Base-by-base conservation (phyloP, 2,113 vertebrate species). In the Indri indri region DNA sequence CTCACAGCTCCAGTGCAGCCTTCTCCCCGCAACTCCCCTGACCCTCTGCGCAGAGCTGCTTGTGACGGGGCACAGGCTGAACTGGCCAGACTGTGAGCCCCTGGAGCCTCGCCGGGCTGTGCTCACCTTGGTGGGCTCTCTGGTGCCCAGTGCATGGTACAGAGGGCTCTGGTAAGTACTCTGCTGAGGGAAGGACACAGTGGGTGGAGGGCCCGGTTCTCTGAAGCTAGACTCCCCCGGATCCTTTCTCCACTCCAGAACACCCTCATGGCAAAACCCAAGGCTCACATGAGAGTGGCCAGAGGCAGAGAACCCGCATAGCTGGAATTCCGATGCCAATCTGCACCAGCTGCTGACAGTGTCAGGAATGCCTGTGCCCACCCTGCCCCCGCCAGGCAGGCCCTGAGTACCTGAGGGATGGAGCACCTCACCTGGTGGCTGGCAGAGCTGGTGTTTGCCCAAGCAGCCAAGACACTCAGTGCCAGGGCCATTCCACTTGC, bases 261-360 rank as follows among this genome's bases (percentile, higher is more conserved):
- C 37, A 85, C 27, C 8, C 79, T 89, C 37, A 65, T 2, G n/a
- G 66, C 47, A 71, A 45, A 63, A 50, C 14, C 47, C 6, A 22
- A 93, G 47, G 52, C 50, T 68, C n/a, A 70, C 2, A n/a, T 37
- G 84, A 88, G 81, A 90, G 54, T 32, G 82, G 81, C 59, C 50
- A 70, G 90, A 82, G 90, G 42, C 3, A 17, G 27, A 77, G 27
- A 85, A 87, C 4, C 18, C 27, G n/a, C 94, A 95, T 77, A 96
- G 94, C 81, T 95, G 61, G 71, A 76, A 94, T 98, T 96, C 94
- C 70, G 0, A 5, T 9, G 47, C 94, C 92, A 70, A 17, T 27
- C 8, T 61, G 34, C 84, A 80, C 54, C 18, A 32, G 16, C 37
- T 92, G 27, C 88, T 59, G 83, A 82, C 12, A 59, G 66, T 42